Evolutionary conservation across 2,888 invertebrate genomes (phyloP), one percentile per base, ranked within the genome.

Genomic region (Orchesellides sinensis): DNA sequence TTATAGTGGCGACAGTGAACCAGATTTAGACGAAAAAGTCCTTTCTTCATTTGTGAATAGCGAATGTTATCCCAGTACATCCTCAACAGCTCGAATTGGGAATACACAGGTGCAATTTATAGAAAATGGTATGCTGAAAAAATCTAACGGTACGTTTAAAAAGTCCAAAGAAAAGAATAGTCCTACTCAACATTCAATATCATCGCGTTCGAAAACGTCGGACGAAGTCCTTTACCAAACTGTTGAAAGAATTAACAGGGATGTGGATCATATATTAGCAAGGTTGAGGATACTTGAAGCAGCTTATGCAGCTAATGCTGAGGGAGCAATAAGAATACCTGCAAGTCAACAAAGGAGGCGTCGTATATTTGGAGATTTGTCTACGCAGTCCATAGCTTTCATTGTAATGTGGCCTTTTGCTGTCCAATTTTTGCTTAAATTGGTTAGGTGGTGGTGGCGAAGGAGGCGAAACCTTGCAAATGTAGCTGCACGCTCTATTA

Each of bases 351-450:
- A 90, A 0, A 86, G 87, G 89, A 92, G 93, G 89, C 93, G 93
- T 93, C 93, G 81, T 12, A 56, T 93, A 73, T 92, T 93, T 89
- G 91, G 92, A 88, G 92, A 92, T 89, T 91, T 94, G 45, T 91
- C 91, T 10, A 90, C 91, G 88, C 91, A 25, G 91, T 91, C 94
- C 0, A 90, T 94, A 68, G 89, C 91, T 65, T 90, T 94, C 83
- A 89, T 94, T 85, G 88, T 93, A 25, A 84, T 92, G 77, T 95
- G 95, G 95, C 95, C 95, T 4, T 91, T 94, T 89, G 84, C 94
- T 61, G 93, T 87, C 32, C 88, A 89, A 49, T 85, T 89, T 47
- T 32, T 89, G 23, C 72, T 89, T 6, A 87, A 86, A 65, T 78
- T 87, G 35, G 52, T 88, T 35, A 47, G 74, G 2, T 86, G 85